Evolutionary conservation across 2,797 vertebrate species (phyloP), one percentile per base, ranked within the genome.

Genomic region (Bradypodion ventrale): DNA sequence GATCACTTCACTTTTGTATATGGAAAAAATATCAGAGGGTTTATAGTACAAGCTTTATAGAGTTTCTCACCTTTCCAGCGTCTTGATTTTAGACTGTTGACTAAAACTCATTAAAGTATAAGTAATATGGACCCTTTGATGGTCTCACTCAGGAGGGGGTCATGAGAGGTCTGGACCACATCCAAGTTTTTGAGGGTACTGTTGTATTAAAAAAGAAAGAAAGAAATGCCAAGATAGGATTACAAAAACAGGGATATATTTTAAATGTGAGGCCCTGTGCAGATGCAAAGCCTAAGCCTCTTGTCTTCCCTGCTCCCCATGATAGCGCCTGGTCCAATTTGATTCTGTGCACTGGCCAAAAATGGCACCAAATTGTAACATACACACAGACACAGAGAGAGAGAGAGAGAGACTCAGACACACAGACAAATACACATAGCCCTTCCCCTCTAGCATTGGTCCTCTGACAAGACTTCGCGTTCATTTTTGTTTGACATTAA

Each of bases 381-480:
- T n/a, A n/a, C n/a, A n/a, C n/a, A n/a, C n/a, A n/a, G n/a, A n/a
- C n/a, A n/a, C n/a, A n/a, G n/a, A n/a, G n/a, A n/a, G n/a, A n/a
- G n/a, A n/a, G n/a, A n/a, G n/a, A n/a, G n/a, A n/a, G n/a, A n/a
- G n/a, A n/a, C n/a, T n/a, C n/a, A n/a, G n/a, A n/a, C n/a, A n/a
- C n/a, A n/a, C n/a, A n/a, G n/a, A n/a, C n/a, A n/a, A n/a, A n/a
- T n/a, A n/a, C n/a, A n/a, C n/a, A n/a, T n/a, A n/a, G n/a, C n/a
- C n/a, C n/a, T n/a, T n/a, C 0, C 56, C n/a, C 19, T 19, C 42
- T 40, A 37, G 42, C 44, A 52, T 5, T 13, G 76, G 40, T 21
- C 68, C 75, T 66, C 60, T 80, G 86, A 91, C 87, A 84, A 70
- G 89, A 89, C 37, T 83, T 60, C 72, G 88, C 73, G 89, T 73